phyloP scores from a whole-genome alignment of 1,140 invertebrate species.

The Chrysopa pallens region DNA sequence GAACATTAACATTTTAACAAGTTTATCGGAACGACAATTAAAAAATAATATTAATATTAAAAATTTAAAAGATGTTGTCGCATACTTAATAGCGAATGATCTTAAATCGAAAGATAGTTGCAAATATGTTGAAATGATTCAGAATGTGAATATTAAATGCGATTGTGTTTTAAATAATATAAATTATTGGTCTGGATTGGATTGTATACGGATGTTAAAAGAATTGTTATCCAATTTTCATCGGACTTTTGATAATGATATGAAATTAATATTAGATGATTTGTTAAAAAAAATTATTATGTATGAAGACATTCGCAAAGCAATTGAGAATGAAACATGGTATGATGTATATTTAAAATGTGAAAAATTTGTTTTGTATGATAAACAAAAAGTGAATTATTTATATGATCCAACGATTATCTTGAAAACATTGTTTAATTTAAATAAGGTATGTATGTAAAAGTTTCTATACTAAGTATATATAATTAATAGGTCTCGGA shows the following conservation, averaged over 20 bases:
- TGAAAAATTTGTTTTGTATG: conserved; percentile 35
- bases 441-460: conserved; percentile 8
- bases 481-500: no score
- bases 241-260: neutral
- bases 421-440: conserved; percentile 15
- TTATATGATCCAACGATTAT: conserved; percentile 18
- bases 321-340: conserved; percentile 21
- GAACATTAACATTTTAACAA: conserved; percentile 13
- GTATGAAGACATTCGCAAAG: conserved; percentile 22
- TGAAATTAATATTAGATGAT: conserved; percentile 15
- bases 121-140: conserved; percentile 14
- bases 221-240: conserved; percentile 12
- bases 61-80: conserved; percentile 11
- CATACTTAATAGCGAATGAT: conserved; percentile 13
- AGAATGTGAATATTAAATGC: conserved; percentile 15
- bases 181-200: conserved; percentile 16
- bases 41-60: conserved; percentile 8
- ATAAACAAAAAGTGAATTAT: conserved; percentile 33
- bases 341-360: conserved; percentile 24
- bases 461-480: no score
- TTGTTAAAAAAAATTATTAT: conserved; percentile 28
- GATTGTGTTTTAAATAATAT: conserved; percentile 20
- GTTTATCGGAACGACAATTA: conserved; percentile 15
- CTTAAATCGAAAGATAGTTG: conserved; percentile 11
- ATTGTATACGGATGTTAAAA: conserved; percentile 16